These are phyloP conservation scores for Phylloscopus collybita DNA, from an alignment of 2,797 vertebrate species.

Conservation along the genomic window DNA sequence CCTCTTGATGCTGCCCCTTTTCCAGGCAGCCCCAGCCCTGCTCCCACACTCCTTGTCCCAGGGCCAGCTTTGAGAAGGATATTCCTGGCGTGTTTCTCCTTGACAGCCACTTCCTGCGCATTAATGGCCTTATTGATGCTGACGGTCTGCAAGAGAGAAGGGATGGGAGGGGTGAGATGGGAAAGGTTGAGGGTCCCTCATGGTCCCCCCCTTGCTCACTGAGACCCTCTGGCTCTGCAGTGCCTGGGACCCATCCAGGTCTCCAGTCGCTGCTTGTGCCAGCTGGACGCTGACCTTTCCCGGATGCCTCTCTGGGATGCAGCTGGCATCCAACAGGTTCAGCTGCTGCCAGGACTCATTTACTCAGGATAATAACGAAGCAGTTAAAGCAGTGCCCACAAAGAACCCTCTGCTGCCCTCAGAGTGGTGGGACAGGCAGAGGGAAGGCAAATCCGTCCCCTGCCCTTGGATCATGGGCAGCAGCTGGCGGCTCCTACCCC, in stretches of 20 bases:
- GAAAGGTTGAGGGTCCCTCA: neutral
- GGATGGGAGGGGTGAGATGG: neutral
- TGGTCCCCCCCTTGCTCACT: neutral
- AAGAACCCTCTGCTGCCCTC: slow-evolving; percentile 61
- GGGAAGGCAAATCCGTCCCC: neutral
- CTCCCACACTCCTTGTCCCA: neutral
- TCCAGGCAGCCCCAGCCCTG: neutral
- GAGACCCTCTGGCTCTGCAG: neutral
- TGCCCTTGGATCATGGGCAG: neutral
- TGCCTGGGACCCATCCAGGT: neutral
- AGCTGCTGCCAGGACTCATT: slow-evolving; percentile 64
- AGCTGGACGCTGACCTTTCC: slow-evolving; percentile 56
- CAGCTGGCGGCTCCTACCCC: rapidly evolving
- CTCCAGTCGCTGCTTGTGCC: slow-evolving; percentile 19
- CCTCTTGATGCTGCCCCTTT: neutral
- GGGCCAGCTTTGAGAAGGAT: slow-evolving; percentile 82
- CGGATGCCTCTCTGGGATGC: slow-evolving; percentile 52
- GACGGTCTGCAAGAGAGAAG: slow-evolving; percentile 87
- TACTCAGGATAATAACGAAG: slow-evolving; percentile 47
- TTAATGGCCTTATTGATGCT: slow-evolving; percentile 99
- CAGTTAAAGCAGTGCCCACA: slow-evolving; percentile 61
- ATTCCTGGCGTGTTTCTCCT: slow-evolving; percentile 99
- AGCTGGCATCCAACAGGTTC: slow-evolving; percentile 59
- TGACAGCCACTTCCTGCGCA: slow-evolving; percentile 97
- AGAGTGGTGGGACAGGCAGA: neutral